These are phyloP conservation scores for Mesopsocus fuscifrons DNA, from an alignment of 2,888 invertebrate genomes.

Conservation along the genomic window DNA sequence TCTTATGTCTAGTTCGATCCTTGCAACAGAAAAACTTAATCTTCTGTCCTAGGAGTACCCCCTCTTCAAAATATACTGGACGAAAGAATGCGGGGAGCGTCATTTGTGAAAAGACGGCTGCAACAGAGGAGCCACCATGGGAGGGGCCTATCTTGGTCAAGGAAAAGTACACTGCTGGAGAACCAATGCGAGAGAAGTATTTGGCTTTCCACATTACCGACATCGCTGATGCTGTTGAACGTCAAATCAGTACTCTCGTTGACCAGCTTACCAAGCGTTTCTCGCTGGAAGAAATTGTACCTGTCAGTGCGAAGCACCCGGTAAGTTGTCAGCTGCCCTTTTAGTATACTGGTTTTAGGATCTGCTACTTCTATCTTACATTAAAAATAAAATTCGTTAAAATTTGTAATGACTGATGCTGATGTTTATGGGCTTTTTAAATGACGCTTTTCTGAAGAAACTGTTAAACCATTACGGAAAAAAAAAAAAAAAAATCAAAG, in stretches of 20 bases:
- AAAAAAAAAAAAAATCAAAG: too few relatives aligned
- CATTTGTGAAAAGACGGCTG: not conserved
- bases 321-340: slow-evolving; percentile 14
- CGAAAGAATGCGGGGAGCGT: slow-evolving; percentile 38
- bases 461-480: too few relatives aligned
- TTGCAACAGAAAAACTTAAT: too few relatives aligned
- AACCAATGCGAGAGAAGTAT: not conserved
- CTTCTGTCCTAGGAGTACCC: slow-evolving; percentile 19
- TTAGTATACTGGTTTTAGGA: too few relatives aligned
- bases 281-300: slow-evolving; percentile 20
- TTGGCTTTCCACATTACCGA: not conserved
- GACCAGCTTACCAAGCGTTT: not conserved
- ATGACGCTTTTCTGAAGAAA: too few relatives aligned
- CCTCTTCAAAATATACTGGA: slow-evolving; percentile 24
- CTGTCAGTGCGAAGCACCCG: slow-evolving; percentile 7
- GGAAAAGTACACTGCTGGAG: not conserved
- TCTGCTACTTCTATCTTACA: too few relatives aligned
- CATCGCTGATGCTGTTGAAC: not conserved
- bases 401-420: too few relatives aligned
- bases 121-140: not conserved
- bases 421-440: too few relatives aligned
- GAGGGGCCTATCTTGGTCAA: not conserved
- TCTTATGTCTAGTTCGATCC: too few relatives aligned
- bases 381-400: too few relatives aligned
- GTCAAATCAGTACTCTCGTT: not conserved